Evolutionary conservation across 2,888 invertebrate genomes (phyloP).

Genomic region (Phyllotreta striolata): DNA sequence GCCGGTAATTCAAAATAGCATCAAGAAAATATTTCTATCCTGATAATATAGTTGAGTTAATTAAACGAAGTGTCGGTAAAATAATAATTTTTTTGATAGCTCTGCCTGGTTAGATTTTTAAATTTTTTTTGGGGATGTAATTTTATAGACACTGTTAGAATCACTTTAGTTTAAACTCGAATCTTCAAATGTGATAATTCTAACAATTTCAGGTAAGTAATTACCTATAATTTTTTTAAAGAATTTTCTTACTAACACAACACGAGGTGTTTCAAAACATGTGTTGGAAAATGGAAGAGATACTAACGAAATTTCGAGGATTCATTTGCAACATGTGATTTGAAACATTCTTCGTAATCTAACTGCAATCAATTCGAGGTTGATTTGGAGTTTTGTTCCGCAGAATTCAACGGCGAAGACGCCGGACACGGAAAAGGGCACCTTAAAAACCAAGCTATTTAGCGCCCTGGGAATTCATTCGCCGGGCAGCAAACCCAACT

Average conservation of each 20-base stretch:
- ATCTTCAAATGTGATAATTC: conserved; percentile 4
- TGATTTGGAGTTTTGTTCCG: conserved; percentile 55
- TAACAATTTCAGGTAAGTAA: conserved; percentile 10
- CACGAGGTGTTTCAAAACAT: too few species aligned
- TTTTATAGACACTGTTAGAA: not conserved
- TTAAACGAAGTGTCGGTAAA: not conserved
- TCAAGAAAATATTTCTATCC: conserved; percentile 10
- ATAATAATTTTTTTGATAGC: too few species aligned
- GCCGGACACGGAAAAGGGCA: conserved; percentile 75
- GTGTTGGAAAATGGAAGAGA: too few species aligned
- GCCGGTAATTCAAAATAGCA: conserved; percentile 11
- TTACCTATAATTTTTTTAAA: not conserved
- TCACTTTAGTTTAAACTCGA: conserved; percentile 14
- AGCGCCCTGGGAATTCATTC: conserved; percentile 84
- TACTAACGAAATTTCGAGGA: too few species aligned
- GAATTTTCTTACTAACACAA: not conserved
- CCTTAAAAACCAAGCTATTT: conserved; percentile 86
- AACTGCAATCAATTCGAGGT: conserved; percentile 22
- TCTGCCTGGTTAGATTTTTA: conserved; percentile 7
- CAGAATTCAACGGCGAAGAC: conserved; percentile 71
- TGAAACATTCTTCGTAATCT: conserved; percentile 1
- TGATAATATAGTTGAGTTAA: not conserved
- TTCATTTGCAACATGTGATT: not conserved
- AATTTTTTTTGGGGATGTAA: not conserved
- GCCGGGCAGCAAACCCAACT: conserved; percentile 60